Conservation (phyloP, 2,888 invertebrate genomes). For the Trachelus stipa region DNA sequence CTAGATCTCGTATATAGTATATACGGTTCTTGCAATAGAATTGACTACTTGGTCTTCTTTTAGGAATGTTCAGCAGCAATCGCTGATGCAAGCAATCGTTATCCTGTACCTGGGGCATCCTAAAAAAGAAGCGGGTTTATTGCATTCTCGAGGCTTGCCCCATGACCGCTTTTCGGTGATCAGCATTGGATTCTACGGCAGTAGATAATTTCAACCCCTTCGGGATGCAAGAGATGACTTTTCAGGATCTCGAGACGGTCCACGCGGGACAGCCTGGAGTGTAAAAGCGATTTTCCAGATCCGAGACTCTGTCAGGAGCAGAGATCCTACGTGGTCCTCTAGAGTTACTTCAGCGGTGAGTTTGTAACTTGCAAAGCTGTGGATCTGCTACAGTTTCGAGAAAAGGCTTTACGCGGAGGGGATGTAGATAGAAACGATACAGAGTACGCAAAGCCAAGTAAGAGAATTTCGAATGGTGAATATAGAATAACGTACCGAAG, state of each 20-base stretch:
- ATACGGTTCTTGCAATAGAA: not conserved
- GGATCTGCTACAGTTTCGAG: not conserved
- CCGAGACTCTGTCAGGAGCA: not conserved
- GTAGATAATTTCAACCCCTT: not conserved
- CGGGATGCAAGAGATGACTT: not conserved
- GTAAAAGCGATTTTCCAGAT: not conserved
- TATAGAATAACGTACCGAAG: slow-evolving; percentile 44
- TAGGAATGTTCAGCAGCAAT: not conserved
- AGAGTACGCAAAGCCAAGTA: not conserved
- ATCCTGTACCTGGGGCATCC: not conserved
- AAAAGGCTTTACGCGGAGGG: not conserved
- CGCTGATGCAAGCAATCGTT: not conserved
- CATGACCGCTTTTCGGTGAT: not conserved
- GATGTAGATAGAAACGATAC: not conserved
- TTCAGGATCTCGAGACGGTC: not conserved
- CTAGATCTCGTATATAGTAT: not conserved
- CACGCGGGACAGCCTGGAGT: slow-evolving; percentile 7
- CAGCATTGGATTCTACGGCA: not conserved
- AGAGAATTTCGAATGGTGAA: not conserved
- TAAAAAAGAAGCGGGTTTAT: not conserved
- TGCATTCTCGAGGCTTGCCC: not conserved
- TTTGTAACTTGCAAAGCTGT: not conserved
- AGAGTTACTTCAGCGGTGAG: not conserved
- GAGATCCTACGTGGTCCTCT: not conserved
- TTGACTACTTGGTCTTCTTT: not conserved